Percentiles rank a stretch among this genome's conserved stretches.
Evolutionary conservation across 2,888 invertebrate genomes (phyloP).

Genomic region (Callinectes sapidus): DNA sequence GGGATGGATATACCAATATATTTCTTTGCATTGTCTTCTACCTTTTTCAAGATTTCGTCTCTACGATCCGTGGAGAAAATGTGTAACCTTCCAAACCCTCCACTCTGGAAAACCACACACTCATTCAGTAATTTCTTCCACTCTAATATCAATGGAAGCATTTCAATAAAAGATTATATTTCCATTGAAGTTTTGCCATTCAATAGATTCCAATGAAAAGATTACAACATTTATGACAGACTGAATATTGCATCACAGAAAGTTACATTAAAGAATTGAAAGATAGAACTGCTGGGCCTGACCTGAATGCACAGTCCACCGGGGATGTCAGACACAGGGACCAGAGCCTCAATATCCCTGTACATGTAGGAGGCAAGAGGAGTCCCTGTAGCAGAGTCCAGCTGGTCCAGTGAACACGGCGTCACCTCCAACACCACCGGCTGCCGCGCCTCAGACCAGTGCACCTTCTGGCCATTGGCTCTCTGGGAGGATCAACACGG

Average conservation of each 20-base stretch:
- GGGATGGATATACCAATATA: constrained; percentile 86
- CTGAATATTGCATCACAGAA: neutral
- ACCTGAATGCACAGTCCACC: constrained; percentile 94
- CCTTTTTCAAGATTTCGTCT: constrained; percentile 90
- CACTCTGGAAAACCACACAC: constrained; percentile 58
- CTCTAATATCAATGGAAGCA: neutral
- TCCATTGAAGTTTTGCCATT: neutral
- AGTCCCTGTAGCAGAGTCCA: constrained; percentile 90
- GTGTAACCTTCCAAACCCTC: constrained; percentile 79
- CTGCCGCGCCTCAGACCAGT: constrained; percentile 93
- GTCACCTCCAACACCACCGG: constrained; percentile 93
- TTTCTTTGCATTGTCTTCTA: constrained; percentile 84
- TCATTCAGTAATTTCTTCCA: no score
- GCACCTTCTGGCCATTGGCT: constrained; percentile 94
- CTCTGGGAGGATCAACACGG: constrained; percentile 78
- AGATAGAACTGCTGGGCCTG: constrained; percentile 80
- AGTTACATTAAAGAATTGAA: no score
- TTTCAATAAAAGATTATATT: neutral
- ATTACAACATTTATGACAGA: neutral
- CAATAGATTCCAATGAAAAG: neutral
- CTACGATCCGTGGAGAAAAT: constrained; percentile 90
- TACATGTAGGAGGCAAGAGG: constrained; percentile 89
- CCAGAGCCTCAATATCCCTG: constrained; percentile 89
- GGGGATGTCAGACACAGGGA: constrained; percentile 87
- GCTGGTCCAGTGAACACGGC: constrained; percentile 93